Conservation (phyloP, 2,797 vertebrate species). For the Salmo trutta region DNA sequence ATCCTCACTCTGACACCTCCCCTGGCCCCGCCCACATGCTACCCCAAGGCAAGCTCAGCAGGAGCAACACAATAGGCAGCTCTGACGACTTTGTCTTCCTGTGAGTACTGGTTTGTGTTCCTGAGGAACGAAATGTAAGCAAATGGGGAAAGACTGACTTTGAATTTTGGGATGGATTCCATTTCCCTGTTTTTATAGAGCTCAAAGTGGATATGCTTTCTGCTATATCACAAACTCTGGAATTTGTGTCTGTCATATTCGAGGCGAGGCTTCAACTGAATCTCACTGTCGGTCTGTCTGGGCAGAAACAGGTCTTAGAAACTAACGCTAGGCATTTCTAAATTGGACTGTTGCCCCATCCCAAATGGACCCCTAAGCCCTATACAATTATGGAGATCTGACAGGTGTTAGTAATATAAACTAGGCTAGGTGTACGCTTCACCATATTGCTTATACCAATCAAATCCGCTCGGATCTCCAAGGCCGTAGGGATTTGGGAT, state of each 20-base stretch:
- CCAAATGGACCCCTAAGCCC: too few species aligned
- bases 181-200: conserved; percentile 12
- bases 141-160: conserved; percentile 4
- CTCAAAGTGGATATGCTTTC: conserved; percentile 25
- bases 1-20: conserved; percentile 48
- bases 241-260: conserved; percentile 8
- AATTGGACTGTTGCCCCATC: not conserved
- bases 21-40: conserved; percentile 61
- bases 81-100: conserved; percentile 90
- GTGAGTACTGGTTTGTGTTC: conserved; percentile 55
- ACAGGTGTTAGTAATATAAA: too few species aligned
- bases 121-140: not conserved
- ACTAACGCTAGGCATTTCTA: conserved; percentile 23
- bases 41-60: conserved; percentile 38
- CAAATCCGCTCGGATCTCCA: too few species aligned
- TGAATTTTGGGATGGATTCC: not conserved
- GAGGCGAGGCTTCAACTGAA: conserved; percentile 11
- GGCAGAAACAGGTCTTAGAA: conserved; percentile 20
- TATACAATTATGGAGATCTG: too few species aligned
- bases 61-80: conserved; percentile 68
- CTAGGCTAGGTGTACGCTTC: too few species aligned
- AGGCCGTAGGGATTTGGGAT: too few species aligned
- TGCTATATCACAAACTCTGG: conserved; percentile 14
- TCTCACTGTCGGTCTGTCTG: conserved; percentile 7
- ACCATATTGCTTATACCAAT: too few species aligned